These are phyloP conservation scores for Psylliodes chrysocephalus DNA, from an alignment of 2,888 invertebrate species.

Conservation along the genomic window DNA sequence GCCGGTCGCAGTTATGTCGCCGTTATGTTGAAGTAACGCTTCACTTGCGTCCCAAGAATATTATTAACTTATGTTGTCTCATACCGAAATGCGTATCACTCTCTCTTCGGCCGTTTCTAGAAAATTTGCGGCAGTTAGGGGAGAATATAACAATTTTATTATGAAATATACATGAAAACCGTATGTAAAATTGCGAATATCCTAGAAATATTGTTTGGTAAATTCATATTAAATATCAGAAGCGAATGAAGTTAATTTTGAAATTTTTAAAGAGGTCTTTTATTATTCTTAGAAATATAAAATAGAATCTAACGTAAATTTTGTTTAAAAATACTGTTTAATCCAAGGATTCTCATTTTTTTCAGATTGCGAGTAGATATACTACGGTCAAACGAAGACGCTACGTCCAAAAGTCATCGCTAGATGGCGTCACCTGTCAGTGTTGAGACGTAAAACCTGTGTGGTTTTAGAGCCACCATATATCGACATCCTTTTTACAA, in stretches of 20 bases:
- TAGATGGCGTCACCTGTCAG: no score
- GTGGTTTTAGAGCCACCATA: no score
- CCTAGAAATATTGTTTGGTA: not conserved
- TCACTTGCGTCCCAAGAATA: constrained; percentile 21
- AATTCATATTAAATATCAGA: not conserved
- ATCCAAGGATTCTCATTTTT: no score
- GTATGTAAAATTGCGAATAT: constrained; percentile 2
- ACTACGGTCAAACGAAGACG: no score
- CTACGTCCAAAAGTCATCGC: no score
- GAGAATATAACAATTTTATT: constrained; percentile 14
- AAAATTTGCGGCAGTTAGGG: constrained; percentile 8
- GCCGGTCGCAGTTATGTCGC: constrained; percentile 23
- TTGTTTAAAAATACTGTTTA: no score
- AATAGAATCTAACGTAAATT: no score
- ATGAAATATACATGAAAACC: constrained; percentile 9
- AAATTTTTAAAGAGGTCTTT: no score
- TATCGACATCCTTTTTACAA: no score
- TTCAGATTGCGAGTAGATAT: no score
- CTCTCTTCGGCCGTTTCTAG: constrained; percentile 3
- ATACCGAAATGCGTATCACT: constrained; percentile 13
- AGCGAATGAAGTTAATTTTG: not conserved
- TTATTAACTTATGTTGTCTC: constrained; percentile 24
- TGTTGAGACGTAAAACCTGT: no score
- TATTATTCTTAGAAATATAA: no score
- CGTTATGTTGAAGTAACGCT: constrained; percentile 14